Base-by-base conservation (phyloP, 2,113 vertebrate species). In the Dasyprocta punctata region DNA sequence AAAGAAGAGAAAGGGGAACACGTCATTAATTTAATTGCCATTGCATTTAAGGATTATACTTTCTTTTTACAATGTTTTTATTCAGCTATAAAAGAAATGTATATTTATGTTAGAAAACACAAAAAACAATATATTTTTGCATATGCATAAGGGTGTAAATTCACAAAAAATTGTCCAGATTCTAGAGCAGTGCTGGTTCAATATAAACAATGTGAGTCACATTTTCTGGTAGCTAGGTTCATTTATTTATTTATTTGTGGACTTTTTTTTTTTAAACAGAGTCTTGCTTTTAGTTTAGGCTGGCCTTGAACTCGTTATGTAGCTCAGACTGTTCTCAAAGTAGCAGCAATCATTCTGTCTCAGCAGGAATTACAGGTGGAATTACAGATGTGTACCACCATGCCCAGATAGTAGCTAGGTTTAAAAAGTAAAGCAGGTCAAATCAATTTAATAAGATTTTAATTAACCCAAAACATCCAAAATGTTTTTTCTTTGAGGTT, bases 371-470 rank as follows among this genome's bases (percentile, higher is more conserved):
- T n/a, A n/a, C n/a, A n/a, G 24, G 24, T 44, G 41, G 38, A 22
- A 75, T 75, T 75, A 44, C 41, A 28, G 41, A 26, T 12, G 2
- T 75, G 41, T 22, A 13, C 41, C 41, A 20, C 41, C 11, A 13
- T 44, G 71, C 71, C 41, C 24, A 26, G 24, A 41, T 83, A 82
- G 52, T 85, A 82, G 11, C 69, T 81, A 36, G 20, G 90, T 67
- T 47, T 19, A 7, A 71, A 78, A 95, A 86, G 36, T 52, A 36
- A 92, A 91, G n/a, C 30, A 89, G 36, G 60, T 71, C 33, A 83
- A 92, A 82, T 98, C 87, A 92, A 91, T 61, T 60, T 91, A 89
- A n/a, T 84, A 69, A 7, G 58, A 94, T 86, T 97, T 94, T 90
- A 90, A 33, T 83, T 95, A 90, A 41, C 56, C 26, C 33, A 69